phyloP scores from a whole-genome alignment of 53 echinoderm and acorn worm species.

The Temnopleurus reevesii region DNA sequence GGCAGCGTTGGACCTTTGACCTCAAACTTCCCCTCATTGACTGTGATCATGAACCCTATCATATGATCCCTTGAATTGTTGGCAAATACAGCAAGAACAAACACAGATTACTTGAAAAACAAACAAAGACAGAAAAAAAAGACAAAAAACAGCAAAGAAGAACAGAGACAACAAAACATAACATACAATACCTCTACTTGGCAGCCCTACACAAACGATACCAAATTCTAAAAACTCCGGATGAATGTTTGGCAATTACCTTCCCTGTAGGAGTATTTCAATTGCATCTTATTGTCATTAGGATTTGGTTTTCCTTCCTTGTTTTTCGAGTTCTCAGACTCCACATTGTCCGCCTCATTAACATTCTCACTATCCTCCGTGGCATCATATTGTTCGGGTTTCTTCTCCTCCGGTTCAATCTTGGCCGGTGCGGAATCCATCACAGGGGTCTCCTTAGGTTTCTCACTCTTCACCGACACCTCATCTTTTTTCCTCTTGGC shows the following conservation, averaged over 20 bases:
- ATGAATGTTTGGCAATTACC: conserved; percentile 73
- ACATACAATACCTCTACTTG: no score
- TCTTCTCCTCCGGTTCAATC: conserved; percentile 15
- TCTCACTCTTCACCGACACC: background rate
- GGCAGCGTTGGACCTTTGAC: no score
- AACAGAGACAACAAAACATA: no score
- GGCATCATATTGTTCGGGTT: conserved; percentile 44
- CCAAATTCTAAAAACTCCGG: no score
- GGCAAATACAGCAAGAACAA: no score
- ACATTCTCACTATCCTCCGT: conserved; percentile 70
- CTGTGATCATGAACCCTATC: no score
- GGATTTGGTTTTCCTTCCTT: conserved; percentile 73
- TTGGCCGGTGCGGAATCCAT: conserved; percentile 39
- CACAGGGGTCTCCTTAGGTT: conserved; percentile 3
- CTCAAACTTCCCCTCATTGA: no score
- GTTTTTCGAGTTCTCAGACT: conserved; percentile 74
- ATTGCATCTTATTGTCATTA: conserved; percentile 95
- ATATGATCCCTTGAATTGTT: no score
- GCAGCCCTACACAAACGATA: no score
- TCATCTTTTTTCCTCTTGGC: conserved; percentile 54
- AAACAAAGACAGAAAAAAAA: no score
- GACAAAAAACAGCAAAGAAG: no score
- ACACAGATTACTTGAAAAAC: no score
- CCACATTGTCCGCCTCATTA: conserved; percentile 77
- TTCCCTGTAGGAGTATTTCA: conserved; percentile 99